Conservation (phyloP, 2,797 vertebrate species). For the Gymnodraco acuticeps region DNA sequence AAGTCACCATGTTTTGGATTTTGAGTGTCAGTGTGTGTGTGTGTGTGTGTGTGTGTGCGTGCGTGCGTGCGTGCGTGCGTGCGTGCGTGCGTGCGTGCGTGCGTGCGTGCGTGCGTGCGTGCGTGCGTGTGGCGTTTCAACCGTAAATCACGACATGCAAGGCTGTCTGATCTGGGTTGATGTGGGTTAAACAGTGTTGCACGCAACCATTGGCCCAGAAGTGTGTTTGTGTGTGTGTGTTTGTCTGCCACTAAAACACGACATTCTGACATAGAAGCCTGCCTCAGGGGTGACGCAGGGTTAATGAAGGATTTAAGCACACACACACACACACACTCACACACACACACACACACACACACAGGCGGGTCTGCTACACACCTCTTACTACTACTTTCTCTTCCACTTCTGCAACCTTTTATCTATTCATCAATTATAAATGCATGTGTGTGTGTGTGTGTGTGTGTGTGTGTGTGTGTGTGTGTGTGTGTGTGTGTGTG, state of each 20-base stretch:
- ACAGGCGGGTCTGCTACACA: constrained; percentile 22
- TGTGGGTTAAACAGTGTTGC: constrained; percentile 46
- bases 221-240: constrained; percentile 14
- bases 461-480: constrained; percentile 32
- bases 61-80: background rate
- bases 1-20: background rate
- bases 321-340: background rate
- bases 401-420: constrained; percentile 20
- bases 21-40: background rate
- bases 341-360: constrained; percentile 7
- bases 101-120: constrained; percentile 1
- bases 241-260: constrained; percentile 23
- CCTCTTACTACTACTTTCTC: constrained; percentile 31
- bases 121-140: background rate
- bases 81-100: constrained; percentile 16
- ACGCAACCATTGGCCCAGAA: constrained; percentile 28
- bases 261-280: constrained; percentile 39
- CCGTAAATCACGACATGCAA: constrained; percentile 24
- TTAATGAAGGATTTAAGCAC: constrained; percentile 40
- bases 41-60: constrained; percentile 1
- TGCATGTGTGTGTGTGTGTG: constrained; percentile 38
- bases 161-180: constrained; percentile 37
- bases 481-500: constrained; percentile 28
- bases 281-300: constrained; percentile 11
- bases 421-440: constrained; percentile 64